These are phyloP conservation scores for Aphidius colemani DNA, from an alignment of 2,888 invertebrate genomes.

Conservation along the genomic window DNA sequence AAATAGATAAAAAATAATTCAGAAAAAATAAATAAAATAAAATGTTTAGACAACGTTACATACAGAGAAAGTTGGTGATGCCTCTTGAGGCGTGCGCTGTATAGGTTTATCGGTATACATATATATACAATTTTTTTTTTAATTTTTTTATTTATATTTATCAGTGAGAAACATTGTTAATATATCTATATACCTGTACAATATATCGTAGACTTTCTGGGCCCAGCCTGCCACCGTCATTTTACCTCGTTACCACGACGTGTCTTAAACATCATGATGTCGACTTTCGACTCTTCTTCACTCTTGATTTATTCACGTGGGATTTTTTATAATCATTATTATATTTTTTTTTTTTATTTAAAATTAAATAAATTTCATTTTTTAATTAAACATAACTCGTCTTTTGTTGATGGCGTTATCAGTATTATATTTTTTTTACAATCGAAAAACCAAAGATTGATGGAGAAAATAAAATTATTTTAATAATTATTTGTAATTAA, in stretches of 20 bases:
- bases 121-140: not conserved
- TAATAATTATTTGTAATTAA: no score
- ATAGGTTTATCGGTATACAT: slow-evolving; percentile 42
- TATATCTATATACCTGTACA: no score
- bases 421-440: no score
- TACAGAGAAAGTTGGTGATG: slow-evolving; percentile 55
- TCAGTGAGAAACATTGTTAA: slow-evolving; percentile 26
- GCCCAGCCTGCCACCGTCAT: slow-evolving; percentile 8
- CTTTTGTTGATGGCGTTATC: no score
- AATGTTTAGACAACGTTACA: slow-evolving; percentile 44
- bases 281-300: slow-evolving; percentile 25
- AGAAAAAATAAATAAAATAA: slow-evolving; percentile 1
- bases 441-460: no score
- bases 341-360: no score
- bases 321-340: no score
- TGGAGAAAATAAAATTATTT: no score
- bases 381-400: no score
- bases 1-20: no score
- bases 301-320: slow-evolving; percentile 18
- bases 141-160: no score
- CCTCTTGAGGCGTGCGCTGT: slow-evolving; percentile 36
- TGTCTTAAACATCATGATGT: not conserved
- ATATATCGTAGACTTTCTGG: not conserved
- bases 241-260: slow-evolving; percentile 21
- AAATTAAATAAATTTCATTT: no score